Percentiles rank a stretch among this genome's conserved stretches.
Evolutionary conservation across 1,140 invertebrate genomes (phyloP).

Genomic region (Muscidifurax raptorellus): DNA sequence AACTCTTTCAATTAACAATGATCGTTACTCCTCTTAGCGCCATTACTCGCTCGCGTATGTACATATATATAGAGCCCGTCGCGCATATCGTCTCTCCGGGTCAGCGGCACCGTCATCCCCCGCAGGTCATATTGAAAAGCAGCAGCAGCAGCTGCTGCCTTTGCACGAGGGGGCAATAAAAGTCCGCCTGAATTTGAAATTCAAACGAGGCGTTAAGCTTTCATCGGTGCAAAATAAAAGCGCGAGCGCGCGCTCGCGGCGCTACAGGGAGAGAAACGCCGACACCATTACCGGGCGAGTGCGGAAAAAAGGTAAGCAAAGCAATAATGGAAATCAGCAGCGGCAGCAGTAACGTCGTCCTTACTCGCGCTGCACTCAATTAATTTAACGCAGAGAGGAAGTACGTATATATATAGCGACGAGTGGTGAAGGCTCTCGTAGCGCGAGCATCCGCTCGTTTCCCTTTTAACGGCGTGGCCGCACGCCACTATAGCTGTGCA

Average conservation of each 20-base stretch:
- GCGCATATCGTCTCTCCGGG: neutral
- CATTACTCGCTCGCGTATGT: neutral
- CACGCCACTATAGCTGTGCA: neutral
- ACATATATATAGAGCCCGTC: neutral
- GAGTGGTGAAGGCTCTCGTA: neutral
- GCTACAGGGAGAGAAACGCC: neutral
- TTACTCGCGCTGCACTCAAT: neutral
- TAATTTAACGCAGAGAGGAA: slow-evolving; percentile 24
- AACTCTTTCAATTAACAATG: slow-evolving; percentile 21
- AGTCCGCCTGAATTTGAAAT: slow-evolving; percentile 45
- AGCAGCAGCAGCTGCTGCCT: neutral
- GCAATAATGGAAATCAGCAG: slow-evolving; percentile 36
- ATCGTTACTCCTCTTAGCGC: slow-evolving; percentile 1
- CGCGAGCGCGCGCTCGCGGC: neutral
- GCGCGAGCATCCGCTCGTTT: slow-evolving; percentile 18
- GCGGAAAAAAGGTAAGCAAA: neutral
- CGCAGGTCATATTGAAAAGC: slow-evolving; percentile 33
- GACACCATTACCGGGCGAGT: neutral
- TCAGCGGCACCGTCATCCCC: neutral
- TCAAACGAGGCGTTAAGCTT: slow-evolving; percentile 41
- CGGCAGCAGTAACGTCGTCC: neutral
- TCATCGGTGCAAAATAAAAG: slow-evolving; percentile 41
- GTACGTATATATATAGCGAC: neutral
- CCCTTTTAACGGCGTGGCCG: slow-evolving; percentile 3
- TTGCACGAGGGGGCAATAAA: slow-evolving; percentile 20